Evolutionary conservation across 2,113 vertebrate species (phyloP), one percentile per base, ranked within the genome.

Genomic region (Haemorhous mexicanus): DNA sequence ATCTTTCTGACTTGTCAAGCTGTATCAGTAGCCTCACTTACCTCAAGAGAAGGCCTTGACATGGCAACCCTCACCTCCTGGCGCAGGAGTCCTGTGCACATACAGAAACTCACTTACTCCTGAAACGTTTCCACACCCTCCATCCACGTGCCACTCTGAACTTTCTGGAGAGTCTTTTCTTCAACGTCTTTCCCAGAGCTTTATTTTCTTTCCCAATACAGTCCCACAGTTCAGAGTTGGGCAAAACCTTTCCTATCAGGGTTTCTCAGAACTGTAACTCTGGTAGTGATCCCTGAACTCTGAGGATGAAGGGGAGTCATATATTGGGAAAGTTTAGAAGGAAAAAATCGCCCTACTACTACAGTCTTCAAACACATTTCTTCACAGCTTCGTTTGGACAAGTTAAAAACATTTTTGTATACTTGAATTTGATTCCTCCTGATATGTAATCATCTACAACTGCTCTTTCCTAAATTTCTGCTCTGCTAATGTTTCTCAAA

Each of bases 101-200:
- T 27, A 20, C 14, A 61, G 27, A 32, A 67, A 75, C 35, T 15
- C 17, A 14, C n/a, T 26, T 55, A 7, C 9, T 63, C 10, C n/a
- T 43, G 11, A 43, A 20, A 8, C 8, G 83, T 64, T 50, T 61
- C 35, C 28, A 26, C 13, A 2, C 5, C 35, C 35, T 46, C 43
- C 52, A 9, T 5, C 24, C 11, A 9, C 0, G 1, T 41, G 16
- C 8, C 33, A 63, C 13, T 7, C 39, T 27, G 11, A 46, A 4
- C 13, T 56, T 73, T 81, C 37, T 70, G 44, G 53, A 79, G 2
- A 72, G 18, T 7, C 1, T 70, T 58, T 70, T 47, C 46, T 66
- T 56, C 9, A 52, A 8, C 1, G 7, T 14, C 20, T 35, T 79
- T 55, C 58, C 15, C 8, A 58, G n/a, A 90, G 26, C 6, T 86